A percentile compares a stretch with the other conserved stretches of the same genome.
These are phyloP conservation scores for Tympanoctomys barrerae DNA, from an alignment of 2,797 vertebrate genomes.

Conservation along the genomic window DNA sequence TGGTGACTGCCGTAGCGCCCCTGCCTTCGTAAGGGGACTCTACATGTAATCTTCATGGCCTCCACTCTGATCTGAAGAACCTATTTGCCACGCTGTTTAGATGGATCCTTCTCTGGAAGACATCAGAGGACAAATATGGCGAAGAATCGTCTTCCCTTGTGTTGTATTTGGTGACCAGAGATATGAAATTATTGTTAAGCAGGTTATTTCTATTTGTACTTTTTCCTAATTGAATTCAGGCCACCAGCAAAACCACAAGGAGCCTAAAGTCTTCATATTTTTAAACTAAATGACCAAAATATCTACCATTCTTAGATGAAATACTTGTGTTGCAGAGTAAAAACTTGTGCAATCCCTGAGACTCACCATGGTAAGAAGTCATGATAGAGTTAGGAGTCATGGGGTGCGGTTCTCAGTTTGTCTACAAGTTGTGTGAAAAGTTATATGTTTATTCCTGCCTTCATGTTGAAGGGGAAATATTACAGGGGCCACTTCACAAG, in stretches of 20 bases:
- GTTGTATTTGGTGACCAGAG: background rate
- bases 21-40: background rate
- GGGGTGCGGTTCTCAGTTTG: background rate
- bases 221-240: background rate
- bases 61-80: background rate
- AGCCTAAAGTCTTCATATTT: background rate
- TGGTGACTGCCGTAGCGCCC: too few species aligned
- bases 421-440: conserved; percentile 40
- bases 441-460: conserved; percentile 52
- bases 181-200: background rate
- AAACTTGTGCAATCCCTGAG: background rate
- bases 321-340: background rate
- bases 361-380: background rate
- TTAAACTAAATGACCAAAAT: background rate
- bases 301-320: background rate
- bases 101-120: background rate
- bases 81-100: background rate
- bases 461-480: conserved; percentile 63
- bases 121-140: background rate
- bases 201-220: conserved; percentile 17
- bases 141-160: background rate
- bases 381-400: background rate
- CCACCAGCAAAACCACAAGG: background rate
- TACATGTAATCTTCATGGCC: background rate
- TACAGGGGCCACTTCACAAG: background rate